Base-by-base conservation (phyloP, 1,140 invertebrate genomes). In the Aphelenchoides avenae region DNA sequence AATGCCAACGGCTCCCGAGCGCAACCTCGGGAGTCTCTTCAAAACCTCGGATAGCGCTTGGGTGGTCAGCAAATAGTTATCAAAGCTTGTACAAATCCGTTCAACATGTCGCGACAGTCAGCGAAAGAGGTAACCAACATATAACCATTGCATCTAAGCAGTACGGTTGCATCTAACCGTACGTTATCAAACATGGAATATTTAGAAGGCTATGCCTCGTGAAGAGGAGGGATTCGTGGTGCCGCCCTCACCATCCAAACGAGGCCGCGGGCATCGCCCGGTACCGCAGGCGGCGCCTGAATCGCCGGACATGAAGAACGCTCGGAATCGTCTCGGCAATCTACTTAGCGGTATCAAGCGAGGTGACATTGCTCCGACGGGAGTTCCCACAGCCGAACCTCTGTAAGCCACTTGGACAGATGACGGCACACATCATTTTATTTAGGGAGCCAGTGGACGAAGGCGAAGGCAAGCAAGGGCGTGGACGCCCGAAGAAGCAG, bases 281-380 rank as follows among this genome's bases (percentile, higher is more conserved):
- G n/a, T n/a, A n/a, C n/a, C n/a, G n/a, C n/a, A n/a, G n/a, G 30
- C 26, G n/a, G 24, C n/a, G 48, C 53, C 51, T 11, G 24, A 15
- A 31, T 66, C 63, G 7, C 61, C 61, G 11, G 61, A 64, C 31
- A 64, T 66, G 63, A 66, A 66, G 39, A 34, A 50, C 30, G 61
- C 61, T 1, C 40, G 61, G 22, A 60, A 66, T 66, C 56, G 61
- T 11, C 55, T 64, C 5, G 61, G 56, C 3, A 66, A 64, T 41
- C 29, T 64, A 24, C 37, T 64, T 11, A 66, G 56, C 31, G 61
- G 56, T 9, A 64, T 64, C 9, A 22, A 61, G 3, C 39, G 20
- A n/a, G 66, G 64, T 18, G 66, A 68, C 24, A 48, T 56, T 11
- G 48, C 39, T 27, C 22, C 24, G 24, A 20, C 29, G 11, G 27